A percentile compares a stretch with the other conserved stretches of the same genome.
phyloP scores from a whole-genome alignment of 2,797 vertebrate genomes.

The Phrynocephalus vlangalii region DNA sequence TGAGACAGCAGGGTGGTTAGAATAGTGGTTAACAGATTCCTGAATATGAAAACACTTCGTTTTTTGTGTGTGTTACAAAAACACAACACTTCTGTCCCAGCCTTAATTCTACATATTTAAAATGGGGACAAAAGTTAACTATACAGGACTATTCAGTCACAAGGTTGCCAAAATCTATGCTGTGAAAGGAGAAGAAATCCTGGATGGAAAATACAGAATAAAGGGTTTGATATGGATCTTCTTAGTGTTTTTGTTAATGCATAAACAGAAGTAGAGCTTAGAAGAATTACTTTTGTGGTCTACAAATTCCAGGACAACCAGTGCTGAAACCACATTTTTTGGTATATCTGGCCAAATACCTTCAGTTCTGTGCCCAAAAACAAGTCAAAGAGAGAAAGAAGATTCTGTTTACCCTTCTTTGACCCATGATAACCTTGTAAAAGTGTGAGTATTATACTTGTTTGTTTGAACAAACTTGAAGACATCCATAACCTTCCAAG shows the following conservation, averaged over 20 bases:
- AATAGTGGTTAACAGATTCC: neutral
- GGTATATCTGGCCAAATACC: neutral
- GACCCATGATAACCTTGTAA: neutral
- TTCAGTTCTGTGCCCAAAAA: neutral
- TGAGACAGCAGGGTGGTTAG: neutral
- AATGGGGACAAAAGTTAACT: neutral
- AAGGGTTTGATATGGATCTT: neutral
- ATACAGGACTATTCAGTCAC: neutral
- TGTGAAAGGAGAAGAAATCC: neutral
- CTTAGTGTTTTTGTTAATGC: neutral
- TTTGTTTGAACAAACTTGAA: slow-evolving; percentile 29
- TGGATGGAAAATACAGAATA: neutral
- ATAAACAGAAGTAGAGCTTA: neutral
- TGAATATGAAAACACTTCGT: neutral
- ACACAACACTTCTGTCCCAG: neutral
- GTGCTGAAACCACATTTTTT: neutral
- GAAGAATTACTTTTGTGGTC: neutral
- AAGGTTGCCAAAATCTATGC: neutral
- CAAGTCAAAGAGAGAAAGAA: neutral
- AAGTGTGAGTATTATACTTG: neutral
- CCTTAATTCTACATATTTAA: neutral
- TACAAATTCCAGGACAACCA: neutral
- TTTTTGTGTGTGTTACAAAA: neutral
- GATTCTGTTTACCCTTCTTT: neutral
- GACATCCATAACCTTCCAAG: neutral